Evolutionary conservation across 2,113 vertebrate species (phyloP), one percentile per base, ranked within the genome.

Genomic region (Trogon melanurus): DNA sequence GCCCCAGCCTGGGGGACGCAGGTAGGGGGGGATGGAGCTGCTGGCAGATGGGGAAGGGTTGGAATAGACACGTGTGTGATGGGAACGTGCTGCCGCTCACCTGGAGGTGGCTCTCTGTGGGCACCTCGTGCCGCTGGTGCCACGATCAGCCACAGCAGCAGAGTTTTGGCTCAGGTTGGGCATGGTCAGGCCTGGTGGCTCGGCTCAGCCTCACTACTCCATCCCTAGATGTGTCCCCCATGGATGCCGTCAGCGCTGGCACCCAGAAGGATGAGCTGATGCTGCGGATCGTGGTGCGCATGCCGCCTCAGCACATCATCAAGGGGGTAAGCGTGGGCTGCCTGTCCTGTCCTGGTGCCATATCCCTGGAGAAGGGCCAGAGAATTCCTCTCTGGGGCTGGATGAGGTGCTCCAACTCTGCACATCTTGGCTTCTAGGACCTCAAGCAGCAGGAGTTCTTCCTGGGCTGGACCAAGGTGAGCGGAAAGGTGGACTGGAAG

Each of bases 371-470:
- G 3, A 2, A 41, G 34, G 34, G 73, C 23, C 65, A 74, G 16
- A 70, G 79, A 34, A 54, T 2, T 2, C 7, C 22, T 75, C 11
- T n/a, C 0, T 1, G 0, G 44, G 86, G 16, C 48, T 72, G 36
- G 20, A 6, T 32, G 1, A 4, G 1, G 10, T 20, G 51, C 48
- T 92, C 30, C 48, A 88, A 4, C 47, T 17, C 18, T 21, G 25
- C 34, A 48, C 16, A 15, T 9, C 41, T 47, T 95, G 74, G 47
- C 36, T 81, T 95, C 9, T 72, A 99, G 99, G 98, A 99, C 95
- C 92, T 98, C 73, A 99, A 99, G 84, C 99, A 99, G 96, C 99
- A 99, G 85, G 98, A 99, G 30, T 99, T 98, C 96, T 99, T 98
- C 95, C 96, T 99, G 85, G 99, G 99, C 17, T 98, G 98, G 62